Evolutionary conservation across 2,113 vertebrate genomes (phyloP), one percentile per base, ranked within the genome.

Genomic region (Chroicocephalus ridibundus): DNA sequence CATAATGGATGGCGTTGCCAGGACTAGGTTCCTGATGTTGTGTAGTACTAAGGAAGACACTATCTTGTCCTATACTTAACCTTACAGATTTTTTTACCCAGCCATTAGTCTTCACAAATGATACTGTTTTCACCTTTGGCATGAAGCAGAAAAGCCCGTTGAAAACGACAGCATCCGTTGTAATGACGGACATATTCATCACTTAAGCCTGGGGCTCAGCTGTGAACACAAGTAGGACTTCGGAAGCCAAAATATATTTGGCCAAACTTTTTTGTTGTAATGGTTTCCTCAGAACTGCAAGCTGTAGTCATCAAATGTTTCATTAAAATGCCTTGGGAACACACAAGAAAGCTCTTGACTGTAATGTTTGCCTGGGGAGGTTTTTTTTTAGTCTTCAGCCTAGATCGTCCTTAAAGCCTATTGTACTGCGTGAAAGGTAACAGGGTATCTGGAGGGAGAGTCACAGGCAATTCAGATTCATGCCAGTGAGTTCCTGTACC

Each of bases 201-300:
- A 72, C 61, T 90, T 88, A 42, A 77, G 71, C 54, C 75, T 72
- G 46, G 22, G 75, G 58, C 92, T 96, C 78, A 74, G 82, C 90
- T 93, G 62, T 88, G 92, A 91, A 38, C 62, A 82, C 66, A 91
- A 87, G 69, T 21, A 69, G 46, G 49, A 60, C 65, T 91, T 95
- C 15, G 65, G 75, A 85, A 90, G 81, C 84, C 90, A 93, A 87
- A 96, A 82, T 69, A 34, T 38, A 85, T 96, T 93, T 94, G 87
- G 78, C 88, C 54, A 91, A 82, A 89, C 31, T 36, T 82, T 83
- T 88, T 88, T 62, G 87, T 32, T 77, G 22, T 80, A 90, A 95
- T 69, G 36, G 22, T 72, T 95, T 95, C 79, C 68, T 96, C 75
- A 74, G 93, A 91, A 90, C 78, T 88, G 57, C 46, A 68, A 85